Evolutionary conservation across 2,888 invertebrate species (phyloP), one percentile per base, ranked within the genome.

Genomic region (Catonia carolina): DNA sequence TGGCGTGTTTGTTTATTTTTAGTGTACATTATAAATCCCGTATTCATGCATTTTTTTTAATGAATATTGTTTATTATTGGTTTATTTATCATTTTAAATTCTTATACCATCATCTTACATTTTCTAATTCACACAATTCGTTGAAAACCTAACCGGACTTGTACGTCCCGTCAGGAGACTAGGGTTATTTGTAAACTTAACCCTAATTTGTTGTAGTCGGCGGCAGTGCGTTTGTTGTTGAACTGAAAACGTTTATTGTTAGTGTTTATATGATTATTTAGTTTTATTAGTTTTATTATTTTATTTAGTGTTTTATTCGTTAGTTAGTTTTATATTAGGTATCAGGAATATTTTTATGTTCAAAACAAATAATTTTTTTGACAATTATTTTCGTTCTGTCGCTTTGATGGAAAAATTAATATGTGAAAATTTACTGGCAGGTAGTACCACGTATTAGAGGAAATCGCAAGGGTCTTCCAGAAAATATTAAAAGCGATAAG

Each of bases 331-430:
- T 2, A 7, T 2, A 2, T 7, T 39, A n/a, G 8, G 7, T 39
- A 12, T 39, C 15, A 39, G n/a, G n/a, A n/a, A n/a, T n/a, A n/a
- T n/a, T n/a, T n/a, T n/a, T n/a, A n/a, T n/a, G n/a, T n/a, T n/a
- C n/a, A n/a, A n/a, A n/a, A n/a, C n/a, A n/a, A n/a, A n/a, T n/a
- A n/a, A n/a, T n/a, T n/a, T n/a, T 54, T 60, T 58, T 55, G 60
- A 60, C 37, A 60, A 58, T 53, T 58, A 41, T 48, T 60, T 60
- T 41, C 45, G 55, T 12, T 45, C 50, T 20, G 36, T 58, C 7
- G 41, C 33, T 22, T 49, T 58, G 1, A 12, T 60, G 7, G 52
- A 60, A 45, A 55, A 54, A 42, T 52, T 60, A 12, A 42, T 37
- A 36, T 33, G 23, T 0, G 57, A 60, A 41, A 48, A 60, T 20